Percentiles rank a stretch among this genome's conserved stretches.
Conservation (phyloP, 1,140 invertebrate genomes). For the Drosophila miranda region DNA sequence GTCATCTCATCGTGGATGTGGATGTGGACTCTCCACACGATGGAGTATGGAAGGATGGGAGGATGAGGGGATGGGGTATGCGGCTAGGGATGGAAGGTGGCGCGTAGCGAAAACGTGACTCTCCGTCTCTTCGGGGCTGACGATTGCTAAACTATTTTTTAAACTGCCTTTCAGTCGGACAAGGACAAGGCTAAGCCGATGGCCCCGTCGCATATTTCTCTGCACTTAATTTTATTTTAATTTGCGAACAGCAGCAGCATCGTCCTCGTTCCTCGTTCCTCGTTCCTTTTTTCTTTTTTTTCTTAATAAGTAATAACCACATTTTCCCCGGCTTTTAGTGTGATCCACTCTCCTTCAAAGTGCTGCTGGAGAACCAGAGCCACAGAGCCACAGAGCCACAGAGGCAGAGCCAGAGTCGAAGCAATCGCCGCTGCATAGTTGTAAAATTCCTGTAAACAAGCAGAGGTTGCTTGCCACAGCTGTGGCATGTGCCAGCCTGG, state of each 20-base stretch:
- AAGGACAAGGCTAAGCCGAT: conserved; percentile 34
- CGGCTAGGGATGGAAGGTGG: conserved; percentile 10
- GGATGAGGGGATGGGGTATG: background rate
- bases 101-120: conserved; percentile 52
- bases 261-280: conserved; percentile 1
- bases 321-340: conserved; percentile 19
- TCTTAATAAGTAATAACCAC: conserved; percentile 56
- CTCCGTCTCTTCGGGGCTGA: conserved; percentile 28
- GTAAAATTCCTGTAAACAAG: conserved; percentile 71
- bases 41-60: too few species aligned
- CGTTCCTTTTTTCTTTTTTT: conserved; percentile 12
- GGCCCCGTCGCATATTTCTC: conserved; percentile 15
- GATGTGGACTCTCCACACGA: conserved; percentile 5
- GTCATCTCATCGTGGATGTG: background rate
- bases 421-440: conserved; percentile 56
- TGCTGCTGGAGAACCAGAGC: background rate
- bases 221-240: conserved; percentile 66
- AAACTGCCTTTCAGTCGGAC: conserved; percentile 45
- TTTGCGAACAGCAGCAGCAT: conserved; percentile 18
- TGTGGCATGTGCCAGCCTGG: conserved; percentile 60
- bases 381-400: conserved; percentile 18
- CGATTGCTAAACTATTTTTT: conserved; percentile 59
- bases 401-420: conserved; percentile 29
- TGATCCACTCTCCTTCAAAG: conserved; percentile 8
- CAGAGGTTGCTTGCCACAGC: conserved; percentile 60